Base-by-base conservation (phyloP, 2,113 vertebrate genomes). In the Numida meleagris region DNA sequence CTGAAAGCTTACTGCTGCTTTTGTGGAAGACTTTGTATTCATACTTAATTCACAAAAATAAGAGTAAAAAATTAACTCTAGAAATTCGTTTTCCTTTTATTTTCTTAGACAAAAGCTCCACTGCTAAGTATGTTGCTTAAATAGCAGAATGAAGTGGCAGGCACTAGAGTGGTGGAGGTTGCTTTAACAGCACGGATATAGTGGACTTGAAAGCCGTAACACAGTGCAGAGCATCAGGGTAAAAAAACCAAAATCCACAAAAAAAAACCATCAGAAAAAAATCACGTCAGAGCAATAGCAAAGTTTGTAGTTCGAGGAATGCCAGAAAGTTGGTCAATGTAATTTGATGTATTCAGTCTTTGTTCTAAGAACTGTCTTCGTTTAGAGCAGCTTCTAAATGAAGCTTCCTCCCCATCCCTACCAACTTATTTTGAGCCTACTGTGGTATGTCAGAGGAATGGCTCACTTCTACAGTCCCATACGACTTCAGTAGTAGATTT, bases 101-200 rank as follows among this genome's bases (percentile, higher is more conserved):
- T 88, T 93, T 76, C 27, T 73, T 82, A 18, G 7, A 27, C 46
- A 61, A 81, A 75, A 66, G n/a, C 8, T 18, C 27, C 78, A 40
- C 62, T 94, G 20, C 59, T 92, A 42, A 71, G 11, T 62, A 5
- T 45, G 5, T 71, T 74, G 10, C 20, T 9, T 68, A 74, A 91
- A 53, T 67, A 80, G 27, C 19, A 40, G 25, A 14, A 10, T 46
- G 5, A 87, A 75, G 27, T 45, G 11, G n/a, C 63, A 77, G 33
- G 29, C 0, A 0, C 38, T 68, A 17, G 74, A 53, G 34, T 51
- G 61, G 13, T 31, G 55, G 31, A 55, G 31, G 2, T 78, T 84
- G 23, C 61, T 59, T 84, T 65, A 84, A 3, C 14, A n/a, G 36
- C 33, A 66, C 61, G 42, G 20, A 9, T 23, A 12, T 70, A 67